Base-by-base conservation (phyloP, 2,888 invertebrate species). In the Nomada fabriciana region DNA sequence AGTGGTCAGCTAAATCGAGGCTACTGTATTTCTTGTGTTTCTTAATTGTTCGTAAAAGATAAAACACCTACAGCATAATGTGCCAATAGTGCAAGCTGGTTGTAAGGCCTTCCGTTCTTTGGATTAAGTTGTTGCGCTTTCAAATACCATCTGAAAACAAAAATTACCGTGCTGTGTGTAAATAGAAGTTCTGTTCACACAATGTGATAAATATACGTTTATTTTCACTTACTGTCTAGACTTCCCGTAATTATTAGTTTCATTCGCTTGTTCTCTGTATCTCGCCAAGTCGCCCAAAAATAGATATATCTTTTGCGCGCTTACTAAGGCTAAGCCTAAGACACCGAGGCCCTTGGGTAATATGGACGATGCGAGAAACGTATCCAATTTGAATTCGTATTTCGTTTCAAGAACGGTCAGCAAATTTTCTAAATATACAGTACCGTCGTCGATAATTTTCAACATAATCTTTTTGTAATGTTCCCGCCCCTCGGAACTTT, bases 81-180 rank as follows among this genome's bases (percentile, higher is more conserved):
- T 2, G 99, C 98, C 91, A 99, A 94, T 88, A 99, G 96, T 36
- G 98, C 99, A 88, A 99, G 94, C 93, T 99, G 99, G 94, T 99
- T 98, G 93, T 99, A 99, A 0, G 99, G 98, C 86, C 98, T 96
- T 69, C 99, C 99, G 94, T 98, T 98, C 94, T 98, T 98, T 11
- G 99, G 98, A 94, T 98, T 98, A 59, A 99, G 96, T 94, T 97
- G 97, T 92, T 98, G 98, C 15, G 99, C 98, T 94, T 98, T 98
- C 81, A 98, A 96, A 93, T 99, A 99, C 96, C 97, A 98, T 91
- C 97, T 96, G 47, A 47, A 11, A 36, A 36, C 7, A 36, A 79
- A 63, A 13, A 47, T 15, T 18, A 15, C 47, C 2, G 60, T 65
- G 43, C 2, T 75, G 25, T 36, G 18, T 4, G n/a, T 69, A 20